phyloP scores from a whole-genome alignment of 92 coral and sea anemone genomes.

The Epizoanthus scotinus region DNA sequence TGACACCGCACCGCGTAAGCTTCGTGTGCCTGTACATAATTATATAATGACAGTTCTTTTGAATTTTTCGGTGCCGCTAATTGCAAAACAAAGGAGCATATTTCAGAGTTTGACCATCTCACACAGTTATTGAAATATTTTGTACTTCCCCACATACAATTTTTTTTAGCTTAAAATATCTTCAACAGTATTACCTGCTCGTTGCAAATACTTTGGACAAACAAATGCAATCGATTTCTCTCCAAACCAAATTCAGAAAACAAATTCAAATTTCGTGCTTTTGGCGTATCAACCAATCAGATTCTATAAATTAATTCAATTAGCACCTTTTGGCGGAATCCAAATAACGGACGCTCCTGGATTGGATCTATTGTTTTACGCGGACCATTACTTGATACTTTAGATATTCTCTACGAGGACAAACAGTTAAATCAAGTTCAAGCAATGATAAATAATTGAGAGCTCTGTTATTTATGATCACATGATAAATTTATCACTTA shows the following conservation, averaged over 20 bases:
- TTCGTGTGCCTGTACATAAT: not conserved
- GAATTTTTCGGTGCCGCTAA: slow-evolving; percentile 5
- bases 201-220: not conserved
- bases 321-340: not conserved
- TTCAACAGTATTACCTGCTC: not conserved
- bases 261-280: too few species aligned
- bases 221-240: not conserved
- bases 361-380: not conserved
- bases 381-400: not conserved
- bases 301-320: not conserved
- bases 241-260: too few species aligned
- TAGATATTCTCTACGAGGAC: not conserved
- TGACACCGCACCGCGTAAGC: not conserved
- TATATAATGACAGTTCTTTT: not conserved
- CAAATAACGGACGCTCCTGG: not conserved
- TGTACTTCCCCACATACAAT: not conserved
- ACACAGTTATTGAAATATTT: slow-evolving; percentile 15
- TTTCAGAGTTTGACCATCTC: not conserved
- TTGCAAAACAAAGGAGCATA: slow-evolving; percentile 21
- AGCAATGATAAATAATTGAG: too few species aligned
- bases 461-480: too few species aligned
- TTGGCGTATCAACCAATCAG: not conserved
- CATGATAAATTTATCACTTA: too few species aligned
- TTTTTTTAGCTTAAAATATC: slow-evolving; percentile 14
- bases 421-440: not conserved